phyloP scores from a whole-genome alignment of 2,888 invertebrate species.

The Apeira syringaria region DNA sequence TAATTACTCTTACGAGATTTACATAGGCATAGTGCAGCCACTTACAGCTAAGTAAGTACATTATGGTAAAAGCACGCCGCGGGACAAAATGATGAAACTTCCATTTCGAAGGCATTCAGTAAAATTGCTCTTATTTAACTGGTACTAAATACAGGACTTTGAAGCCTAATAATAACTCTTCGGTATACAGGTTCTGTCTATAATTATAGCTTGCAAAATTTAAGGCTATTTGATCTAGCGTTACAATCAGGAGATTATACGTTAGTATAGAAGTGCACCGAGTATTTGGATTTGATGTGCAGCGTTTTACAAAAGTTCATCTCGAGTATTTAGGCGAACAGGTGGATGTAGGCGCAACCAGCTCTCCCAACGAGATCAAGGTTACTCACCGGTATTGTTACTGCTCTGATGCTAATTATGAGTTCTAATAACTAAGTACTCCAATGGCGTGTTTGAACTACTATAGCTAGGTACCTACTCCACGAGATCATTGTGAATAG shows the following conservation, averaged over 20 bases:
- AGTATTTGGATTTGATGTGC: constrained; percentile 36
- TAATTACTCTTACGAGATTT: constrained; percentile 39
- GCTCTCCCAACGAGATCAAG: constrained; percentile 66
- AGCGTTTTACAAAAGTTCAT: constrained; percentile 34
- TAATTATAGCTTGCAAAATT: constrained; percentile 35
- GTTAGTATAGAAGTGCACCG: constrained; percentile 24
- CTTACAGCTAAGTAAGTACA: constrained; percentile 5
- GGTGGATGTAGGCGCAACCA: constrained; percentile 50
- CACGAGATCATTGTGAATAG: constrained; percentile 15
- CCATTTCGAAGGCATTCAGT: constrained; percentile 39
- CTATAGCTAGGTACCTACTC: constrained; percentile 1
- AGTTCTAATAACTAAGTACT: constrained; percentile 49
- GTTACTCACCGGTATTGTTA: constrained; percentile 62
- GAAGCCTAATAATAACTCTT: constrained; percentile 34
- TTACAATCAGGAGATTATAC: constrained; percentile 22
- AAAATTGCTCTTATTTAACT: constrained; percentile 44
- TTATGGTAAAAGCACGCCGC: constrained; percentile 26
- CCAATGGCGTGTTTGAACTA: constrained; percentile 29
- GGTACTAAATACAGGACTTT: constrained; percentile 34
- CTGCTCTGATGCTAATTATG: constrained; percentile 61
- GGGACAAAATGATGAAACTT: constrained; percentile 41
- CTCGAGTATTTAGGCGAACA: constrained; percentile 38
- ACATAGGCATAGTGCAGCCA: constrained; percentile 27
- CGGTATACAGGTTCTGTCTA: constrained; percentile 23
- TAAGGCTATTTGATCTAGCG: constrained; percentile 17